Conservation (phyloP, 2,113 vertebrate species). For the Trachemys scripta region DNA sequence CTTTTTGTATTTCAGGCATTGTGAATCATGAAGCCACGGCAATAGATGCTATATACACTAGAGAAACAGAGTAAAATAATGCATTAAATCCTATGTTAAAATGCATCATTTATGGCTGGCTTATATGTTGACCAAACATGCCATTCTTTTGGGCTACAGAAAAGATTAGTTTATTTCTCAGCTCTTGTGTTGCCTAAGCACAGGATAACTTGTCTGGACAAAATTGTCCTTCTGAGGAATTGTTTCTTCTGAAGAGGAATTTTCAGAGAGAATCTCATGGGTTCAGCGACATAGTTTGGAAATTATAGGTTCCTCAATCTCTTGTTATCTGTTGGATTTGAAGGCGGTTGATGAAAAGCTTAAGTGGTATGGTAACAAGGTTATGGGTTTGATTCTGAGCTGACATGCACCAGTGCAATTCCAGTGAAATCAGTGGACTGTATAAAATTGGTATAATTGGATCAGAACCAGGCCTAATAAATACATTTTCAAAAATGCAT, state of each 20-base stretch:
- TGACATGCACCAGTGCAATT: conserved; percentile 61
- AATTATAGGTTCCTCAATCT: background rate
- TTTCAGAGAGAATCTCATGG: background rate
- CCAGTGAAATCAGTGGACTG: conserved; percentile 35
- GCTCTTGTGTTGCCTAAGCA: background rate
- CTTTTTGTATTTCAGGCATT: background rate
- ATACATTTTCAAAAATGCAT: conserved; percentile 71
- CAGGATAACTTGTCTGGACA: background rate
- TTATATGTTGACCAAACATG: background rate
- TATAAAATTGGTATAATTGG: conserved; percentile 69
- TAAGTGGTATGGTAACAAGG: conserved; percentile 52
- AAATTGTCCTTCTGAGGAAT: background rate
- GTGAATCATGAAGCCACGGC: accelerated
- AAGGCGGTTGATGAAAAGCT: conserved; percentile 58
- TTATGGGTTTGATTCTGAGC: conserved; percentile 51
- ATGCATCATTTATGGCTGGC: background rate
- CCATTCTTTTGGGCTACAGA: background rate
- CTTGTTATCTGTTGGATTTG: conserved; percentile 65
- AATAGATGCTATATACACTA: background rate
- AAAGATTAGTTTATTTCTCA: background rate
- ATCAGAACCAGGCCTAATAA: conserved; percentile 72
- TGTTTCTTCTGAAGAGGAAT: background rate
- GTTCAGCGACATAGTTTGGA: background rate
- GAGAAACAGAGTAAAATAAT: background rate
- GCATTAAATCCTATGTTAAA: background rate